A percentile compares a stretch with the other conserved stretches of the same genome.
Evolutionary conservation across 2,113 vertebrate genomes (phyloP).

Genomic region (Edolisoma coerulescens): DNA sequence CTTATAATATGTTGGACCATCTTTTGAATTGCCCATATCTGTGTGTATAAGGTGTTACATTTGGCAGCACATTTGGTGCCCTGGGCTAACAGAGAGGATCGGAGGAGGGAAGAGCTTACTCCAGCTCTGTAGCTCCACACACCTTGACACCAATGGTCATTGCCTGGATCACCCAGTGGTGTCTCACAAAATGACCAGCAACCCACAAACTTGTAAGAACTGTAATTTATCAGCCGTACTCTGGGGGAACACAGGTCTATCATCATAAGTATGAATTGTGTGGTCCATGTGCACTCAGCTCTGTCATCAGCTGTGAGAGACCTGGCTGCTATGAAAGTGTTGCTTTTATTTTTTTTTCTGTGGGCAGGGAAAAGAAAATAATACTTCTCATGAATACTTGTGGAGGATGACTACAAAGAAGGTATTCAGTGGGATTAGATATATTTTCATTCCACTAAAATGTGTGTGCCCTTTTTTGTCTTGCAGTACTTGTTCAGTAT

Average conservation of each 20-base stretch:
- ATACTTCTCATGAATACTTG: background rate
- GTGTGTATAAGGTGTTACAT: background rate
- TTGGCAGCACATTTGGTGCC: background rate
- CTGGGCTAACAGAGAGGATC: rapidly evolving
- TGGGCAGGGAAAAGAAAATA: background rate
- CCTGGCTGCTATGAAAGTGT: background rate
- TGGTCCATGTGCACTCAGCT: background rate
- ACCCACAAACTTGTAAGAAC: background rate
- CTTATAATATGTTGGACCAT: background rate
- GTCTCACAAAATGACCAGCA: background rate
- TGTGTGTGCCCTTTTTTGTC: background rate
- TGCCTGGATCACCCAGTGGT: background rate
- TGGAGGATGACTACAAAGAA: background rate
- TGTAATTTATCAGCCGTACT: background rate
- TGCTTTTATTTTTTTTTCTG: too few species aligned
- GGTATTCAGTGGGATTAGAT: background rate
- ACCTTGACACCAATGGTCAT: background rate
- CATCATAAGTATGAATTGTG: background rate
- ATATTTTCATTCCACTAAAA: background rate
- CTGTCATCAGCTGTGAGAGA: background rate
- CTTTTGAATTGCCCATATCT: background rate
- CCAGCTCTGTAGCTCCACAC: background rate
- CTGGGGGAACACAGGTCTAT: background rate
- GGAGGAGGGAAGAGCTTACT: background rate
- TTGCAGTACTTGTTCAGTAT: background rate